Evolutionary conservation across 1,140 invertebrate species (phyloP).

Genomic region (Ceratosolen fusciceps): DNA sequence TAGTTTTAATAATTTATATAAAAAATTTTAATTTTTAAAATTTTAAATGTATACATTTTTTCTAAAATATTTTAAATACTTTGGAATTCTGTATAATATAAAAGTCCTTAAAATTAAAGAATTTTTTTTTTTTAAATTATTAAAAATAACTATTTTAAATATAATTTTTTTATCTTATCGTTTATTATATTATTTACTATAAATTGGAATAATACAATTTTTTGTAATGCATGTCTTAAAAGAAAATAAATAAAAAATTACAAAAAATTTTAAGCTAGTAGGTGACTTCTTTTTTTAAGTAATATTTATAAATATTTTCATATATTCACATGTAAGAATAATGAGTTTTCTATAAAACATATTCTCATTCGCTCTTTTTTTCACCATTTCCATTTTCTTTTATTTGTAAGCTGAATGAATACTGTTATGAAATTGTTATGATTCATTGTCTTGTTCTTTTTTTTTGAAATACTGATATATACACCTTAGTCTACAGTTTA

Average conservation of each 20-base stretch:
- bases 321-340: constrained; percentile 42
- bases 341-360: constrained; percentile 44
- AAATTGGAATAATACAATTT: no score
- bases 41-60: no score
- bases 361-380: constrained; percentile 21
- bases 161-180: not conserved
- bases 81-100: no score
- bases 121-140: no score
- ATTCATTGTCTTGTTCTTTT: not conserved
- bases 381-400: not conserved
- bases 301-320: constrained; percentile 41
- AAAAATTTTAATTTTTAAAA: no score
- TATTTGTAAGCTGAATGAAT: not conserved
- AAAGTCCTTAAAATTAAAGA: no score
- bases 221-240: not conserved
- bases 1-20: no score
- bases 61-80: no score
- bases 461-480: constrained; percentile 35
- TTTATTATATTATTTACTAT: no score
- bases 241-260: not conserved
- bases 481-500: no score
- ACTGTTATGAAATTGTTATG: not conserved
- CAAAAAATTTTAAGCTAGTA: constrained; percentile 1
- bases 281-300: constrained; percentile 4
- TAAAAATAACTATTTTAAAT: not conserved